These are phyloP conservation scores for Tor tambroides DNA, from an alignment of 2,113 vertebrate genomes.

Conservation along the genomic window DNA sequence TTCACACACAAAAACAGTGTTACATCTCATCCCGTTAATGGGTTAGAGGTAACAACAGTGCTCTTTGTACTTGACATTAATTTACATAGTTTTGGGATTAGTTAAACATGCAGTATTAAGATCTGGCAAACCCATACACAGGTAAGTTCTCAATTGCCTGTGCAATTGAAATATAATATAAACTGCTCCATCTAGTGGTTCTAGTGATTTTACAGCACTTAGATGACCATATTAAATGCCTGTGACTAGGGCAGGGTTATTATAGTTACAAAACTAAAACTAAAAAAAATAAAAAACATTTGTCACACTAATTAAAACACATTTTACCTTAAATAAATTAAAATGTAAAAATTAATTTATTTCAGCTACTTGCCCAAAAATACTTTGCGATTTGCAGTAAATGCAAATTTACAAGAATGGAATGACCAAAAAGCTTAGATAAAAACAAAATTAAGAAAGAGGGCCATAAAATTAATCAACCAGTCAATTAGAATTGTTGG, in stretches of 20 bases:
- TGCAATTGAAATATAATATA: no score
- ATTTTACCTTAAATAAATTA: no score
- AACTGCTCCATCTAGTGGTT: constrained; percentile 10
- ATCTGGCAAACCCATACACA: neutral
- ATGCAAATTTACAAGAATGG: neutral
- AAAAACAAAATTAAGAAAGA: neutral
- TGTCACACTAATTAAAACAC: no score
- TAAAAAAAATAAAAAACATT: no score
- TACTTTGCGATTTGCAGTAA: neutral
- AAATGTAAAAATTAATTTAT: no score
- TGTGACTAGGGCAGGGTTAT: no score
- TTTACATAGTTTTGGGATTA: neutral
- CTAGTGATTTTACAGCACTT: neutral
- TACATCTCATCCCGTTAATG: neutral
- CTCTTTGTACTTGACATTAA: neutral
- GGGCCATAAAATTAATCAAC: neutral
- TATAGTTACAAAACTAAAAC: no score
- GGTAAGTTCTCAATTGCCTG: neutral
- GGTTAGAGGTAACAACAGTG: neutral
- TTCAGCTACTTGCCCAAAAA: neutral
- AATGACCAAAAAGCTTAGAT: neutral
- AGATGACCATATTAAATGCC: neutral
- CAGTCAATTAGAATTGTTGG: no score
- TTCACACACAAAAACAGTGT: neutral
- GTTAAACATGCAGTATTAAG: neutral